Evolutionary conservation across 2,113 vertebrate species (phyloP).

Genomic region (Chamaetylas fuelleborni): DNA sequence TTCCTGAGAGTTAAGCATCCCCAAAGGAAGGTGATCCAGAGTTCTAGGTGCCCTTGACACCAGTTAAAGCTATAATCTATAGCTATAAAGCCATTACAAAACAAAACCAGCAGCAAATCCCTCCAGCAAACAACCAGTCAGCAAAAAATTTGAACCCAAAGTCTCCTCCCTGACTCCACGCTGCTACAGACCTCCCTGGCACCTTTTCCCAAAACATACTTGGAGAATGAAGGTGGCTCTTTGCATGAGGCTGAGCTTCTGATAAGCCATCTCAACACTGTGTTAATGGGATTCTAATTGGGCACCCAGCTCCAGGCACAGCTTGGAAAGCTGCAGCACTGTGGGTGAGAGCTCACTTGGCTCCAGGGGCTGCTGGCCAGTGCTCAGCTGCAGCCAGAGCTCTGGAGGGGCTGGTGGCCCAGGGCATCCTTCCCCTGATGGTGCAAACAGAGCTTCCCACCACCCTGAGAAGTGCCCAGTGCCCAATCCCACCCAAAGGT

Average conservation of each 20-base stretch:
- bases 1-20: slow-evolving; percentile 3
- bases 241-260: background rate
- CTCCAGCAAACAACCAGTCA: slow-evolving; percentile 38
- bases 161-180: background rate
- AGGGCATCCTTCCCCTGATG: background rate
- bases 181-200: background rate
- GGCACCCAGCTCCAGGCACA: background rate
- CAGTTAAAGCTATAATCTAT: slow-evolving; percentile 23
- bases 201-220: background rate
- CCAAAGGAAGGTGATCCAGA: slow-evolving; percentile 37
- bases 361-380: background rate
- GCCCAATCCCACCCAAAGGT: background rate
- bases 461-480: background rate
- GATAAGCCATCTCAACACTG: background rate
- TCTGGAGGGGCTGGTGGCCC: background rate
- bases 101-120: slow-evolving; percentile 37
- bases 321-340: background rate
- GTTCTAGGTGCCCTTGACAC: slow-evolving; percentile 25
- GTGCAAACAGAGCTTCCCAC: background rate
- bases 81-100: slow-evolving; percentile 17
- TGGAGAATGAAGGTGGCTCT: background rate
- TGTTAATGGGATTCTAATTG: background rate
- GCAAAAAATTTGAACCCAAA: background rate
- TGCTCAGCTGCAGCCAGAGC: rapidly evolving
- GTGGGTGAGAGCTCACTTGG: background rate